These are phyloP conservation scores for Paracanthobrama guichenoti DNA, from an alignment of 2,113 vertebrate species.

Conservation along the genomic window DNA sequence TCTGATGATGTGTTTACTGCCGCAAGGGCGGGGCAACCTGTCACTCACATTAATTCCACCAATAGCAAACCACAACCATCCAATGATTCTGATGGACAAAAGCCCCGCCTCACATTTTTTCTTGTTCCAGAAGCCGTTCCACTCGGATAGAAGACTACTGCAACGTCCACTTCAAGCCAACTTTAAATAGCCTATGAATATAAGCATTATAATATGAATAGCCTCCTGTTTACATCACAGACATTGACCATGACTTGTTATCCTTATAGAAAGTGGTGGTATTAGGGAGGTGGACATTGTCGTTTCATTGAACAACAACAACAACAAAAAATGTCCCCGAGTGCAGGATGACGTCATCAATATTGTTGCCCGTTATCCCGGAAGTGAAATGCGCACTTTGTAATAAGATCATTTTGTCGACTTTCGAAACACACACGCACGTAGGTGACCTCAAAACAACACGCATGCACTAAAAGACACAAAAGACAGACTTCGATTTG, in stretches of 20 bases:
- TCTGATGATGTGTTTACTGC: no score
- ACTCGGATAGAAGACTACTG: no score
- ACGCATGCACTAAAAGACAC: not conserved
- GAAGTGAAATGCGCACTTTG: not conserved
- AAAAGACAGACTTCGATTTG: not conserved
- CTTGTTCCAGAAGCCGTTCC: no score
- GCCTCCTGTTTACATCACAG: not conserved
- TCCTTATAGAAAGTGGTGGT: not conserved
- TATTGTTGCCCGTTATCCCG: not conserved
- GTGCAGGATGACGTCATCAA: not conserved
- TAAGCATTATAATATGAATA: not conserved
- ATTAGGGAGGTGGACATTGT: not conserved
- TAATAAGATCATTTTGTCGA: not conserved
- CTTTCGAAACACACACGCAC: not conserved
- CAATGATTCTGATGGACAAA: no score
- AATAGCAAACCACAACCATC: no score
- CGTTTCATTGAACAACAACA: not conserved
- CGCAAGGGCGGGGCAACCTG: no score
- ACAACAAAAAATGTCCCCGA: not conserved
- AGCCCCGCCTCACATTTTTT: no score
- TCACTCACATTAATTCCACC: no score
- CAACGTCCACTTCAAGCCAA: no score
- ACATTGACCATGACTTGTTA: not conserved
- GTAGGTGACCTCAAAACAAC: not conserved
- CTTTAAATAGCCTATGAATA: no score